Conservation (phyloP, 2,888 invertebrate species). For the Drosophila setosimentum region DNA sequence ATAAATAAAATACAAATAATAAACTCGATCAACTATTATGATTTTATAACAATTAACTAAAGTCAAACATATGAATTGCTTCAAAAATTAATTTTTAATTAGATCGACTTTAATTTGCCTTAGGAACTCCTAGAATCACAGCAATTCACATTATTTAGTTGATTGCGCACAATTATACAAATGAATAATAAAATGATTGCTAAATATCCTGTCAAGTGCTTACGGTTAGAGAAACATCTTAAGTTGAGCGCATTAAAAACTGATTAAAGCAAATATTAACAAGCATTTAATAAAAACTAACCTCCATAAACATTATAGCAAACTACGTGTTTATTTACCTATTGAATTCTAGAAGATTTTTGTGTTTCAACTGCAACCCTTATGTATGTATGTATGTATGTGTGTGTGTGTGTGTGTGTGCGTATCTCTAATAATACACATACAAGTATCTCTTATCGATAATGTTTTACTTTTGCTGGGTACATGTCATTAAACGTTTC, state of each 20-base stretch:
- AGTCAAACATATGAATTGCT: background rate
- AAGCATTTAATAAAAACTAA: slow-evolving; percentile 59
- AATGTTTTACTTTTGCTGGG: slow-evolving; percentile 51
- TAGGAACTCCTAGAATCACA: background rate
- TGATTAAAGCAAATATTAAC: slow-evolving; percentile 44
- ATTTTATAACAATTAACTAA: background rate
- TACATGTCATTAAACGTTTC: slow-evolving; percentile 60
- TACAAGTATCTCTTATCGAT: slow-evolving; percentile 46
- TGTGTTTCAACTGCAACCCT: slow-evolving; percentile 47
- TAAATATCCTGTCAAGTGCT: background rate
- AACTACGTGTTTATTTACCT: slow-evolving; percentile 40
- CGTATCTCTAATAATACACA: slow-evolving; percentile 44
- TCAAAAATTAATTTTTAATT: background rate
- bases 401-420: slow-evolving; percentile 36
- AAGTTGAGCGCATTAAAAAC: slow-evolving; percentile 40
- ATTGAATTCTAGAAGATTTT: slow-evolving; percentile 36
- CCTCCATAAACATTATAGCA: slow-evolving; percentile 36
- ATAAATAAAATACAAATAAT: background rate
- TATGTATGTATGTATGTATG: slow-evolving; percentile 18
- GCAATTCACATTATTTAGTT: slow-evolving; percentile 1
- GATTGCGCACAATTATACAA: slow-evolving; percentile 12
- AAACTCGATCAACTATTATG: background rate
- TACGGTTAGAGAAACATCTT: slow-evolving; percentile 22
- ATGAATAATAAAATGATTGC: slow-evolving; percentile 17
- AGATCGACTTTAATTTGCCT: background rate